Evolutionary conservation across 2,888 invertebrate genomes (phyloP), one percentile per base, ranked within the genome.

Genomic region (Chaetogeoica ovagalla): DNA sequence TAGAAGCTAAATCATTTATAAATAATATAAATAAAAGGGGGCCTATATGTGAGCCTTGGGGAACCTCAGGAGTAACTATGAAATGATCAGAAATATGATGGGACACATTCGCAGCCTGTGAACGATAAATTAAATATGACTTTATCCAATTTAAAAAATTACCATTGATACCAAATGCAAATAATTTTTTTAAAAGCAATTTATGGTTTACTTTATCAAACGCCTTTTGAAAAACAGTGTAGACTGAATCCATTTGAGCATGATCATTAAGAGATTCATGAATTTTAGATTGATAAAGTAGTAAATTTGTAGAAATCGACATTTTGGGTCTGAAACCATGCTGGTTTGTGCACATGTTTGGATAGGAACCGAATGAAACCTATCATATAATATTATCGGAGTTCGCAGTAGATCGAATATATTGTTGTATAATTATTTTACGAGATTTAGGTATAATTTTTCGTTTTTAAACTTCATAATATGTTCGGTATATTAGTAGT

Each of bases 11-110:
- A 71, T 71, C 19, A 71, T 71, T 71, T 57, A 55, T 59, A n/a
- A 71, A 71, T 57, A 71, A 57, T 71, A 71, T 57, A n/a, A 71
- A 59, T 71, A 71, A 71, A n/a, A 59, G 21, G 11, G 55, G 70
- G 5, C 70, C 37, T 5, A 71, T n/a, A 2, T 71, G 70, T 1
- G 39, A 71, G 39, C 70, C 57, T 65, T 43, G 65, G 1, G 43
- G 65, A 6, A 65, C 57, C 9, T n/a, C 59, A 55, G 39, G 57
- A 39, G 3, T 37, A 37, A 57, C 70, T 21, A 57, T 23, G n/a
- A 59, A 71, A 17, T 59, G 3, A 0, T 57, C 37, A 37, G 57
- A 59, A 57, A 59, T 13, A 59, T n/a, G 9, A 30, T 13, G 37
- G 37, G 70, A 71, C 2, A 71, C 30, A n/a, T 71, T 71, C 5